Evolutionary conservation across 2,113 vertebrate species (phyloP).

Genomic region (Onychostoma macrolepis): DNA sequence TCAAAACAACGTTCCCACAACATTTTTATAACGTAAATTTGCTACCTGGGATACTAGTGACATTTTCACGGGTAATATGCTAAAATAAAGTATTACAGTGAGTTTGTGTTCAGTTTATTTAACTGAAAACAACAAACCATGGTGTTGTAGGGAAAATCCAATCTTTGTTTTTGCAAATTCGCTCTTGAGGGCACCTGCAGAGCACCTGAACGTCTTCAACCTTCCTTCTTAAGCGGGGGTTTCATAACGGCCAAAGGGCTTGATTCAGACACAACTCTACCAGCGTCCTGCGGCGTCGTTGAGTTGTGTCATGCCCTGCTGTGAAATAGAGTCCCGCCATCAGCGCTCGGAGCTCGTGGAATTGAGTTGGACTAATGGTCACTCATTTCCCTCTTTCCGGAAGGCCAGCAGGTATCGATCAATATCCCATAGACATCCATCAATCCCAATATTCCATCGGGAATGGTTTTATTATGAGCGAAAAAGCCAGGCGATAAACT

Average conservation of each 20-base stretch:
- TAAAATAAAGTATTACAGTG: too few relatives aligned
- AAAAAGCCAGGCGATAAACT: constrained; percentile 52
- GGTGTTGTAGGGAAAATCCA: background rate
- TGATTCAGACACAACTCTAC: background rate
- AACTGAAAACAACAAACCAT: background rate
- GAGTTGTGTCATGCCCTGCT: background rate
- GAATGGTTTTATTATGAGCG: constrained; percentile 47
- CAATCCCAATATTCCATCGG: constrained; percentile 37
- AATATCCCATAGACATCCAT: constrained; percentile 50
- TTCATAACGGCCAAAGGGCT: background rate
- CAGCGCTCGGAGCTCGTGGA: background rate
- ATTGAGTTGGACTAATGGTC: constrained; percentile 32
- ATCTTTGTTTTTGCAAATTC: background rate
- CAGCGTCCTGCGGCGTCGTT: background rate
- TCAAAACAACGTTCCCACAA: too few relatives aligned
- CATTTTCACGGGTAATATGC: too few relatives aligned
- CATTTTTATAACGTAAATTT: too few relatives aligned
- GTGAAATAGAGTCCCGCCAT: background rate
- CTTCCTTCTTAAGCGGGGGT: too few relatives aligned
- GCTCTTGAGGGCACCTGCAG: background rate
- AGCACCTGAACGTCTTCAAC: background rate
- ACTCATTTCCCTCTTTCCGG: constrained; percentile 18
- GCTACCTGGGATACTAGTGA: too few relatives aligned
- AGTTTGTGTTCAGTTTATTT: background rate
- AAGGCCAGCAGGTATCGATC: constrained; percentile 49